A percentile compares a stretch with the other conserved stretches of the same genome.
Conservation (phyloP, 2,888 invertebrate species). For the Pseudoips prasinana region DNA sequence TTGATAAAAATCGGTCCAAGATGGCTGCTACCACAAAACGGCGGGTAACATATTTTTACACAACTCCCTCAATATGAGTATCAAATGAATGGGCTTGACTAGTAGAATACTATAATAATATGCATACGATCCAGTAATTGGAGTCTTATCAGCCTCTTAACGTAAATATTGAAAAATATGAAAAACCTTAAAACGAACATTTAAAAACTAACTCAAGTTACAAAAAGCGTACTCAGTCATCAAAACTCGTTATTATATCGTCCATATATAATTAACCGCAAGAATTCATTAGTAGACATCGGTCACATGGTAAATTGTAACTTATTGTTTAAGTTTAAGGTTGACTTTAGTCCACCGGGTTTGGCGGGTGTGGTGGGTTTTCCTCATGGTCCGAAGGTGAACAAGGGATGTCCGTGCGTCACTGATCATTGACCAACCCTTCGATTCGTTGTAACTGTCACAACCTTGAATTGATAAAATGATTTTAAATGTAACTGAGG, state of each 20-base stretch:
- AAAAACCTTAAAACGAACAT: too few species aligned
- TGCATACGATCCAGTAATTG: too few species aligned
- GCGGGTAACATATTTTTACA: too few species aligned
- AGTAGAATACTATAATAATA: too few species aligned
- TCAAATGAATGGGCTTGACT: too few species aligned
- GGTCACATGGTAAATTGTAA: conserved; percentile 27
- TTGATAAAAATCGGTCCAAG: too few species aligned
- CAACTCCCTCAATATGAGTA: too few species aligned
- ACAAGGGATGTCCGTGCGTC: conserved; percentile 57
- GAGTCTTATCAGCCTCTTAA: too few species aligned
- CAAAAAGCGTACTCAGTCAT: conserved; percentile 32
- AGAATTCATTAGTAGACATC: conserved; percentile 41
- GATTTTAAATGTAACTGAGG: conserved; percentile 7
- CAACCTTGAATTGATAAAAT: conserved; percentile 26
- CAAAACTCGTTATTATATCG: conserved; percentile 31
- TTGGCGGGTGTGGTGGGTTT: conserved; percentile 42
- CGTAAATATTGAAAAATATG: too few species aligned
- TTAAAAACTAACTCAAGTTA: conserved; percentile 14
- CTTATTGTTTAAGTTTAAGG: conserved; percentile 31
- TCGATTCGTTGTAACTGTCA: conserved; percentile 34
- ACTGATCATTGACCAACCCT: conserved; percentile 48
- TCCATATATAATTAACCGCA: conserved; percentile 39
- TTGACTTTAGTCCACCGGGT: conserved; percentile 18
- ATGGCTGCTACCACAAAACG: too few species aligned
- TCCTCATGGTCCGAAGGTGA: conserved; percentile 58